Evolutionary conservation across 2,113 vertebrate species (phyloP).

Genomic region (Oenanthe oenanthe): DNA sequence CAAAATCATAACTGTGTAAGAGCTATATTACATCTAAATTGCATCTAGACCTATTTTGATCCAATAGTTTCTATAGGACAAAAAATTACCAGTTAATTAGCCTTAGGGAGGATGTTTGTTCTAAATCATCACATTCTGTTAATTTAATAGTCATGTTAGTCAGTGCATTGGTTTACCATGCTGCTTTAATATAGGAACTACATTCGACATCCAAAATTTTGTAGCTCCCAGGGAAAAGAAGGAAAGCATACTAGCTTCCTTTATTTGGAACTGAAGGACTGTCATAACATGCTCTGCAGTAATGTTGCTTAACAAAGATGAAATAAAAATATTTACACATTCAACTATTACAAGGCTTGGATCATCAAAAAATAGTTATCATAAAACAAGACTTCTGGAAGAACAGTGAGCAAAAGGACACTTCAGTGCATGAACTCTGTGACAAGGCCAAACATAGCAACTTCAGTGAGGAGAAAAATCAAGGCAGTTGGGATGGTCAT

Average conservation of each 20-base stretch:
- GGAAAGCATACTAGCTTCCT: neutral
- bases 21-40: neutral
- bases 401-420: neutral
- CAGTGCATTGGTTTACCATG: neutral
- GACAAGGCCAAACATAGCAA: neutral
- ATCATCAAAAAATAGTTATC: neutral
- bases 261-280: neutral
- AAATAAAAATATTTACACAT: constrained; percentile 22
- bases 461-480: neutral
- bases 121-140: neutral
- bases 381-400: constrained; percentile 28
- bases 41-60: neutral
- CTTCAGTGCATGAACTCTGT: neutral
- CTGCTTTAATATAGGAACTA: neutral
- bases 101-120: neutral
- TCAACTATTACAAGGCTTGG: neutral
- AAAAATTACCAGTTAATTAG: neutral
- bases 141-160: neutral
- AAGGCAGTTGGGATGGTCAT: neutral
- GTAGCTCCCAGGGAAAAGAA: neutral
- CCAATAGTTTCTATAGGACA: neutral
- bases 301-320: neutral
- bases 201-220: neutral
- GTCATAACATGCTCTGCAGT: neutral
- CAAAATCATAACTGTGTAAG: neutral